These are phyloP conservation scores for Aphelenchoides besseyi DNA, from an alignment of 1,140 invertebrate species.

Conservation along the genomic window DNA sequence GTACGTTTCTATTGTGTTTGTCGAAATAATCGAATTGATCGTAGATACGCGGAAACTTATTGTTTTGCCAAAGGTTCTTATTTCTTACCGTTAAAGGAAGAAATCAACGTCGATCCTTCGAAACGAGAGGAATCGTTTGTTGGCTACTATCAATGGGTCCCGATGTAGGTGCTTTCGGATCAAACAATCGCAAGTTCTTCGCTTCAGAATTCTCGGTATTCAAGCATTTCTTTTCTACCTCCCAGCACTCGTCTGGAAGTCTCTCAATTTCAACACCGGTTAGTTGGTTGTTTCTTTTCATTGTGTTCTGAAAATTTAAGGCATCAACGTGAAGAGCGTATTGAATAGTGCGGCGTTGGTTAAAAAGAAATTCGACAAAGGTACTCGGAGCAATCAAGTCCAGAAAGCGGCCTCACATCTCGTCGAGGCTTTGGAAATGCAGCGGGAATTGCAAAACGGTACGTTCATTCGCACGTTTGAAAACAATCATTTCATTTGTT, in stretches of 20 bases:
- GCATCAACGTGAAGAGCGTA: constrained; percentile 59
- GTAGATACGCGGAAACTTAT: constrained; percentile 61
- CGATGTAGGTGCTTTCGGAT: not conserved
- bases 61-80: constrained; percentile 62
- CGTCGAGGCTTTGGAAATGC: constrained; percentile 57
- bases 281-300: constrained; percentile 8
- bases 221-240: constrained; percentile 62
- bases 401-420: constrained; percentile 52
- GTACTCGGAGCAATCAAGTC: constrained; percentile 49
- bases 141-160: constrained; percentile 68
- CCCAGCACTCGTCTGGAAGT: constrained; percentile 57
- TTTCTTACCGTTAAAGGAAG: constrained; percentile 54
- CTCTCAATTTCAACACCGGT: constrained; percentile 58
- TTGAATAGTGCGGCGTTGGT: constrained; percentile 56
- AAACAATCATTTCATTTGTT: constrained; percentile 11
- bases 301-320: constrained; percentile 38
- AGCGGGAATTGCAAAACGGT: constrained; percentile 53
- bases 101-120: constrained; percentile 50
- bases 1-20: constrained; percentile 49
- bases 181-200: constrained; percentile 20
- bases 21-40: constrained; percentile 16
- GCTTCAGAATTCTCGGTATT: constrained; percentile 41
- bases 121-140: constrained; percentile 47
- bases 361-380: constrained; percentile 57
- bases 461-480: constrained; percentile 31